These are phyloP conservation scores for Platycheirus rosarum DNA, from an alignment of 2,888 invertebrate species.

Conservation along the genomic window DNA sequence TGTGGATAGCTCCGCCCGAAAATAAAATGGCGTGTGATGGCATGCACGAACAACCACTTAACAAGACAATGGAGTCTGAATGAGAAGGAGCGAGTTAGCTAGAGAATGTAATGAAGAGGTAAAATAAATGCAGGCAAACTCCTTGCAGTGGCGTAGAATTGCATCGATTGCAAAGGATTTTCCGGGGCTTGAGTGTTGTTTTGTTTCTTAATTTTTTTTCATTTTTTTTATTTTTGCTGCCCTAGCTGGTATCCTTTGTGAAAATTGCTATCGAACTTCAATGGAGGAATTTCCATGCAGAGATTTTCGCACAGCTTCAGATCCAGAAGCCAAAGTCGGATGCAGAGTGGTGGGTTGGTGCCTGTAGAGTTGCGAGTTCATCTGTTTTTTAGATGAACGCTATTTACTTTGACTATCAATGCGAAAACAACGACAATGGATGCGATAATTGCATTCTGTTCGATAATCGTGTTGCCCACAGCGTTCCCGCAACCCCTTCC, in stretches of 20 bases:
- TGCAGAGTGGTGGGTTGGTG: conserved; percentile 15
- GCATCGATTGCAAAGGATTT: conserved; percentile 62
- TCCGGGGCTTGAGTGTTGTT: conserved; percentile 57
- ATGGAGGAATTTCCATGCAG: conserved; percentile 54
- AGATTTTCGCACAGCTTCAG: conserved; percentile 52
- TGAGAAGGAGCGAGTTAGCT: conserved; percentile 25
- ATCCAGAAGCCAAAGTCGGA: conserved; percentile 19
- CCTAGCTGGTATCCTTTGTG: conserved; percentile 28
- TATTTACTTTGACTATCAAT: conserved; percentile 74
- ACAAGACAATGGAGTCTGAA: no score
- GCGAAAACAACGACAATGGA: conserved; percentile 73
- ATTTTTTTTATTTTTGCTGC: conserved; percentile 22
- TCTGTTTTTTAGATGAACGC: conserved; percentile 69
- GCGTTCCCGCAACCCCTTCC: conserved; percentile 25
- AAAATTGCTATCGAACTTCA: conserved; percentile 50
- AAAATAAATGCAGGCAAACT: conserved; percentile 13
- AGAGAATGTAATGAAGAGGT: conserved; percentile 9
- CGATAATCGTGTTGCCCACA: conserved; percentile 67
- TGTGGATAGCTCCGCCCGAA: conserved; percentile 79
- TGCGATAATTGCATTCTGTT: conserved; percentile 74
- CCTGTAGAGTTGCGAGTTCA: conserved; percentile 47
- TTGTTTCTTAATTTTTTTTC: conserved; percentile 12
- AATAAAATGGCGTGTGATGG: conserved; percentile 81
- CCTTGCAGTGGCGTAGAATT: conserved; percentile 65
- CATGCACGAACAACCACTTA: conserved; percentile 13